phyloP scores from a whole-genome alignment of 2,888 invertebrate species.

The Ichneumon xanthorius region DNA sequence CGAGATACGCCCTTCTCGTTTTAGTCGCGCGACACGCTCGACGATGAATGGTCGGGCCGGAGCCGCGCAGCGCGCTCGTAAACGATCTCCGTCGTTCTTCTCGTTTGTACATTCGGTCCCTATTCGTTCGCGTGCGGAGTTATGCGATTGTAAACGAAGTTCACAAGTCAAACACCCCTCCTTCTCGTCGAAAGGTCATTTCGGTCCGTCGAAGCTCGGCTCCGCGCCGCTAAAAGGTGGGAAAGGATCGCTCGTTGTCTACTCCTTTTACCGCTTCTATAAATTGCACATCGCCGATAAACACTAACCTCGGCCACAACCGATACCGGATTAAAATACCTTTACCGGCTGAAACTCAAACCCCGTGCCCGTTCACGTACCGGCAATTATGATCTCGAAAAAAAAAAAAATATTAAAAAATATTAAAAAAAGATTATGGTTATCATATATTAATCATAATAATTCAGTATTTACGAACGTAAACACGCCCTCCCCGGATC shows the following conservation, averaged over 20 bases:
- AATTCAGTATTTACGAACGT: conserved; percentile 15
- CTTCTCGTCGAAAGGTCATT: conserved; percentile 64
- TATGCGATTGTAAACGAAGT: conserved; percentile 55
- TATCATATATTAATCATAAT: conserved; percentile 45
- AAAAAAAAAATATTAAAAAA: too few species aligned
- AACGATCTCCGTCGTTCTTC: conserved; percentile 25
- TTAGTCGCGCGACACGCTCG: not conserved
- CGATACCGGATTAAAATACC: conserved; percentile 57
- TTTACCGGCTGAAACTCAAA: conserved; percentile 41
- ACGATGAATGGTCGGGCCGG: conserved; percentile 25
- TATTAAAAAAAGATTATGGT: not conserved
- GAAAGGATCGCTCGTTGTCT: conserved; percentile 53
- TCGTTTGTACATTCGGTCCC: not conserved
- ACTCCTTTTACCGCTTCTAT: conserved; percentile 35
- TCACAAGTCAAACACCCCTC: conserved; percentile 66
- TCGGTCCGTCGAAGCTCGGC: conserved; percentile 31
- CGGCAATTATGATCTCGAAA: conserved; percentile 36
- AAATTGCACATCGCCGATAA: not conserved
- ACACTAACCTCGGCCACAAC: conserved; percentile 21
- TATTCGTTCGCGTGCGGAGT: conserved; percentile 45
- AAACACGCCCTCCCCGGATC: conserved; percentile 44
- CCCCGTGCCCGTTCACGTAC: conserved; percentile 1
- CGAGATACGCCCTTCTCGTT: too few species aligned
- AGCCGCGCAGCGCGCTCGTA: not conserved
- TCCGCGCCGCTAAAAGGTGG: conserved; percentile 52